Evolutionary conservation across 2,888 invertebrate species (phyloP).

Genomic region (Habrosyne pyritoides): DNA sequence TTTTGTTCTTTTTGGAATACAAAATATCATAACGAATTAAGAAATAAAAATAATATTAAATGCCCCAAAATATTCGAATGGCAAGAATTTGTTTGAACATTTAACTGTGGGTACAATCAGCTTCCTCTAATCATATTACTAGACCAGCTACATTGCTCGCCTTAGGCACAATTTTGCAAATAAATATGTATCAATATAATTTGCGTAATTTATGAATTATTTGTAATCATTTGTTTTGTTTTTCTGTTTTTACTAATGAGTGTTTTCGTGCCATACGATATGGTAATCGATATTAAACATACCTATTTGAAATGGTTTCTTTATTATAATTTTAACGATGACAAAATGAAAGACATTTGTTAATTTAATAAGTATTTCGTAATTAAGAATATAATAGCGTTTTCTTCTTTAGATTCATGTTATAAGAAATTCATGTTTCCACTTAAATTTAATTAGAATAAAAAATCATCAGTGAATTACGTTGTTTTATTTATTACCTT

Average conservation of each 20-base stretch:
- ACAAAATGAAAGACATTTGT: constrained; percentile 80
- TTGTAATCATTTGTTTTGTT: constrained; percentile 20
- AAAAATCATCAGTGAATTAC: constrained; percentile 76
- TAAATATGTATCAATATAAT: constrained; percentile 41
- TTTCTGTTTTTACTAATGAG: constrained; percentile 40
- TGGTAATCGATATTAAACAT: constrained; percentile 11
- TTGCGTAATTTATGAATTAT: constrained; percentile 45
- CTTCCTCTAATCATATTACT: constrained; percentile 36
- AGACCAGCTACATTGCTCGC: constrained; percentile 23
- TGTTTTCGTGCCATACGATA: constrained; percentile 56
- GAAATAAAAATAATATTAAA: background rate
- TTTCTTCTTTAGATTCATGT: constrained; percentile 83
- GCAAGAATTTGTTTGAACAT: background rate
- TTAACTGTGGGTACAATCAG: background rate
- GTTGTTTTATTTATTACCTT: constrained; percentile 55
- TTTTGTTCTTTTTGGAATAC: background rate
- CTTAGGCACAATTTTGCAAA: constrained; percentile 52
- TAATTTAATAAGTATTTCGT: constrained; percentile 80
- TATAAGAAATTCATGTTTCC: constrained; percentile 83
- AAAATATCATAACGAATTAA: background rate
- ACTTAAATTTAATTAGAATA: constrained; percentile 82
- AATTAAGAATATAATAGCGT: constrained; percentile 81
- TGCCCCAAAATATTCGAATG: constrained; percentile 1
- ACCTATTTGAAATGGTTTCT: constrained; percentile 29
- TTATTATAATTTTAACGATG: constrained; percentile 52